Base-by-base conservation (phyloP, 2,888 invertebrate genomes). In the Slavum lentiscoides region DNA sequence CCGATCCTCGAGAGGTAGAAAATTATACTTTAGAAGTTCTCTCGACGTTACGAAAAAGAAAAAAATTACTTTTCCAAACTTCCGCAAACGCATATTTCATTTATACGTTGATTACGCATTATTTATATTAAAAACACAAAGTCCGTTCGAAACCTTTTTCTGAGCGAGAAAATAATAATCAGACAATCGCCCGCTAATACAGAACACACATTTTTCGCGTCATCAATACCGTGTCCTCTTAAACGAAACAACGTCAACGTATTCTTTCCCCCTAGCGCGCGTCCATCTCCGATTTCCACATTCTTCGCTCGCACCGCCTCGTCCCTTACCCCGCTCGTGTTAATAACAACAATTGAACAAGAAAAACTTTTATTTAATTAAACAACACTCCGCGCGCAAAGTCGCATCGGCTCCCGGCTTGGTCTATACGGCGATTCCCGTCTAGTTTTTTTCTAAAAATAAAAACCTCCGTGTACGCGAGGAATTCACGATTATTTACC, bases 401-500 rank as follows among this genome's bases (percentile, higher is more conserved):
- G 59, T 61, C 59, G n/a, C 30, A 9, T 21, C 15, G 21, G 64
- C 39, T 11, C 21, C 30, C 17, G 37, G n/a, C 53, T 37, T n/a
- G 17, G 58, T 55, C 4, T 30, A 30, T 30, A 30, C 30, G 30
- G 39, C 21, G 39, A 64, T 64, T 37, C 19, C 37, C 70, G 62
- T 72, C 55, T 64, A 9, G 72, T 80, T 80, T 80, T 58, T 55
- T 66, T 30, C 4, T 30, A 30, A 30, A 30, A 19, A 62, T 58
- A 80, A 80, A 72, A 66, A 64, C 15, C 43, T 1, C 30, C 30
- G 30, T 30, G 55, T 61, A 64, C 72, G 23, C 23, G 58, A 80
- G 39, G 64, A 64, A 80, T 80, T 80, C 80, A 72, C 80, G 80
- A 72, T 72, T 77, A 30, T 30, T n/a, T 4, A 53, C 58, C 39